Base-by-base conservation (phyloP, 2,797 vertebrate species). In the Petrocephalus sullivani region DNA sequence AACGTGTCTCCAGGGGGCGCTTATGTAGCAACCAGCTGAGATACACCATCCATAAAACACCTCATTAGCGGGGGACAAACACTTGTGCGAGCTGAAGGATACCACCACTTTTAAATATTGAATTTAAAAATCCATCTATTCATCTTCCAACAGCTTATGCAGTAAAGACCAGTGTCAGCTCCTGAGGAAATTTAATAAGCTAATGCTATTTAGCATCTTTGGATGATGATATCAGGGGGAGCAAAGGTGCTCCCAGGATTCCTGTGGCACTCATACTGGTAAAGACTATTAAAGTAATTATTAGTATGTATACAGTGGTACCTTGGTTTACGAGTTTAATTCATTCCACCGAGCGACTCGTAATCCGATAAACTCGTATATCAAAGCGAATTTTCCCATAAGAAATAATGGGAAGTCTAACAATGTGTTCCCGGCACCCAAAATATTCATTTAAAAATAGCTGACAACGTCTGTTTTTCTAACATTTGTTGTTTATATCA, bases 21-120 rank as follows among this genome's bases (percentile, higher is more conserved):
- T 88, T 61, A 16, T 87, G 87, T 85, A 54, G 71, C 87, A 58
- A 87, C 82, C 88, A 90, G 87, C 57, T 78, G 83, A 83, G 41
- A 85, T 14, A 41, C 84, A 28, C 81, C 85, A 87, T 41, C 85
- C 85, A 54, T 85, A 23, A 54, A 51, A 49, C 82, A 21, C n/a
- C 21, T 4, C 49, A 57, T 7, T 33, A 21, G n/a, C 51, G 2
- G 23, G 33, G 56, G 82, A 16, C 53, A 28, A 23, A 56, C 82
- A 6, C 49, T 23, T 28, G 23, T 28, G 49, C 5, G 28, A 53
- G 19, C 23, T 84, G 82, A 84, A 83, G 37, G 23, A 54, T 21
- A 85, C 19, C 41, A 9, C 23, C 23, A 56, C 82, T 85, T 85
- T 85, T 33, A 85, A 54, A 57, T 81, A n/a, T 19, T 81, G 19